Base-by-base conservation (phyloP, 2,888 invertebrate species). In the Eilema sororculum region DNA sequence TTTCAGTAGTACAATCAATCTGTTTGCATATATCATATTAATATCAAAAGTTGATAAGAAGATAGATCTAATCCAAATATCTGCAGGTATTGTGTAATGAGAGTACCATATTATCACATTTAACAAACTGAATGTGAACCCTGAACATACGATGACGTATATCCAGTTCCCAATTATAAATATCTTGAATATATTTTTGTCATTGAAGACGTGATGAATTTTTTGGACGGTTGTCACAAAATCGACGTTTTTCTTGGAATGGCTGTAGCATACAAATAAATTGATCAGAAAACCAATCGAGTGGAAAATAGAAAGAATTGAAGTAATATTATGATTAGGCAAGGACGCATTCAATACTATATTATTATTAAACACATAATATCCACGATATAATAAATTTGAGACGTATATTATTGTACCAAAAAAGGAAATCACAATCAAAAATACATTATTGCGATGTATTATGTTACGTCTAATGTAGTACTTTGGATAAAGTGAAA, bases 381-480 rank as follows among this genome's bases (percentile, higher is more conserved):
- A n/a, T 9, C n/a, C 9, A 6, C 52, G 52, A n/a, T 52, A 52
- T n/a, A 52, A n/a, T 9, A 52, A n/a, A 52, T n/a, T 52, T 52
- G n/a, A 52, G 3, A 41, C 33, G 16, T 37, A 13, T 0, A 3
- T 12, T n/a, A 59, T n/a, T 12, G 70, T 61, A 13, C n/a, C 72
- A 22, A 30, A 12, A 3, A 74, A 22, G 2, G 64, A 71, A 5
- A 67, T 6, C 6, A 71, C 13, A 0, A 62, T 72, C 0, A 63
- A 13, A 0, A 63, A 30, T 0, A 46, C 9, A 24, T 61, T 52
- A 30, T 75, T 77, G 0, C 76, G 68, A 1, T 70, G 67, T 9
- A 83, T 74, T 0, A 68, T 63, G 58, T 79, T 73, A 12, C 75
- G 37, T 24, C 61, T 65, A 16, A 82, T 75, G 22, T 16, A 52